phyloP scores from a whole-genome alignment of 2,113 vertebrate genomes.

The Phodopus roborovskii region DNA sequence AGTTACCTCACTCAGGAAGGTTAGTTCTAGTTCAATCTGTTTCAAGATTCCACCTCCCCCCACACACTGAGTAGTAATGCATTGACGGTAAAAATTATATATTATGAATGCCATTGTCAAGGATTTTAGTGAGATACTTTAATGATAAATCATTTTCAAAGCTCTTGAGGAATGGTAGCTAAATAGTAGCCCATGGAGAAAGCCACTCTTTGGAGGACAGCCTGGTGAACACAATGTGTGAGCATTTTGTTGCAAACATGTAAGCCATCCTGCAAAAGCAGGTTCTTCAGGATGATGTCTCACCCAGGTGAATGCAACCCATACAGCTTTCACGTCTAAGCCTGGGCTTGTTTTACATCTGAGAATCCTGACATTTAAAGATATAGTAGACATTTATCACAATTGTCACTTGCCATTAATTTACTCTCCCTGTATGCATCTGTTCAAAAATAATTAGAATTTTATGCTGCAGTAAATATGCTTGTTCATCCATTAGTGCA shows the following conservation, averaged over 20 bases:
- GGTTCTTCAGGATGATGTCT: background rate
- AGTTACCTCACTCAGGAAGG: too few relatives aligned
- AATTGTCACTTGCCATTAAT: conserved; percentile 87
- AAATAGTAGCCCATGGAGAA: background rate
- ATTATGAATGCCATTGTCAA: background rate
- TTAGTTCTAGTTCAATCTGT: too few relatives aligned
- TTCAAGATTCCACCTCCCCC: too few relatives aligned
- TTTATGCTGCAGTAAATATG: conserved; percentile 89
- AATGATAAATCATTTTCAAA: background rate
- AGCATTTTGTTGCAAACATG: background rate
- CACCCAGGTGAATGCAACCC: background rate
- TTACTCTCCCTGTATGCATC: conserved; percentile 86
- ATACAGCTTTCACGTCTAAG: background rate
- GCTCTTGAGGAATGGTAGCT: background rate
- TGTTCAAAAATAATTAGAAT: conserved; percentile 90
- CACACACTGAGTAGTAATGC: too few relatives aligned
- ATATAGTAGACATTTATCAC: conserved; percentile 85
- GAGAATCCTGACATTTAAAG: conserved; percentile 82
- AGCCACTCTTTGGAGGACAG: background rate
- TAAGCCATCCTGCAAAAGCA: background rate
- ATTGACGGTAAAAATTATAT: background rate
- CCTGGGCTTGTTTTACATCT: conserved; percentile 44
- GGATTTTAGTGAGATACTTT: background rate
- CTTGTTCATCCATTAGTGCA: conserved; percentile 88
- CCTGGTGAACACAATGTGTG: background rate